Conservation (phyloP, 92 coral and sea anemone species). For the Phenganax marumi region DNA sequence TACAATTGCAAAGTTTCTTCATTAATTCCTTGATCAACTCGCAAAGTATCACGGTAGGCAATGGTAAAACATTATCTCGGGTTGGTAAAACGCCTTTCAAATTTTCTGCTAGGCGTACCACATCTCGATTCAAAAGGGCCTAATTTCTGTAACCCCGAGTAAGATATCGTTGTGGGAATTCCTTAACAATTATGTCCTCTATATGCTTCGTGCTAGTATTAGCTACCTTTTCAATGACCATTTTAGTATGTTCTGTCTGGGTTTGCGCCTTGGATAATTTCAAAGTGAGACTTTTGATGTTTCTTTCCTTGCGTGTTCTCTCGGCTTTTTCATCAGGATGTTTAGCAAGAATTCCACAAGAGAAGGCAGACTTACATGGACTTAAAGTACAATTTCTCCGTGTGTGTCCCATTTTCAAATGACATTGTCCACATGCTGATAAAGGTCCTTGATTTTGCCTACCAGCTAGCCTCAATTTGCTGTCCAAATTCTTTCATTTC, state of each 20-base stretch:
- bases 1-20: not conserved
- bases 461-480: not conserved
- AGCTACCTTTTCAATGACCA: not conserved
- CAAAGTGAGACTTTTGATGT: not conserved
- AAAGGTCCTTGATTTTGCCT: slow-evolving; percentile 22
- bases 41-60: not conserved
- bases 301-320: not conserved
- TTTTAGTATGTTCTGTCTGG: no score
- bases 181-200: not conserved
- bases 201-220: not conserved
- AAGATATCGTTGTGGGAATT: not conserved
- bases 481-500: no score
- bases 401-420: slow-evolving; percentile 38
- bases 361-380: slow-evolving; percentile 37
- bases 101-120: not conserved
- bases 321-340: slow-evolving; percentile 40
- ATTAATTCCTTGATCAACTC: not conserved
- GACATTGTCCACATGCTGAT: slow-evolving; percentile 45
- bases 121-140: not conserved
- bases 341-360: slow-evolving; percentile 28
- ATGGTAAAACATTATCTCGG: not conserved
- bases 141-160: no score
- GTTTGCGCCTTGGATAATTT: no score
- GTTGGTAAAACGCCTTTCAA: slow-evolving; percentile 1
- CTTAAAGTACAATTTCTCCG: slow-evolving; percentile 44